Percentiles rank a stretch among this genome's conserved stretches.
Conservation (phyloP, 2,113 vertebrate genomes). For the Brienomyrus brachyistius region DNA sequence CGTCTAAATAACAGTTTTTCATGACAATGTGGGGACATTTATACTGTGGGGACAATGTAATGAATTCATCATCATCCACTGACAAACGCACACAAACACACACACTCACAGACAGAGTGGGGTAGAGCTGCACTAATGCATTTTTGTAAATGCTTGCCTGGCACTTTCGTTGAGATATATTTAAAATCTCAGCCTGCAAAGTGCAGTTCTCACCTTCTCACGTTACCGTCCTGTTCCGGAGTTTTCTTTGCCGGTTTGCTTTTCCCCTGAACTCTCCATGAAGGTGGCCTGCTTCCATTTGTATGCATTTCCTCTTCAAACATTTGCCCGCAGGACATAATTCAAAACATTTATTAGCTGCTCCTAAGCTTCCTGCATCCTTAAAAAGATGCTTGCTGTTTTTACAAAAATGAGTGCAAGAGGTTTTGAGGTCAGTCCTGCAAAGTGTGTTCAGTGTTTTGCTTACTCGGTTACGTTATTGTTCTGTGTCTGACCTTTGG, state of each 20-base stretch:
- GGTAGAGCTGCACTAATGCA: background rate
- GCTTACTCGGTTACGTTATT: background rate
- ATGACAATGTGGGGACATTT: background rate
- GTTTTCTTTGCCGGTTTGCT: background rate
- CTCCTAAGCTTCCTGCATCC: background rate
- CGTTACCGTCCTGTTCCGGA: background rate
- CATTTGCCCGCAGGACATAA: background rate
- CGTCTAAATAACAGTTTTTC: background rate
- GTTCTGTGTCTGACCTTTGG: background rate
- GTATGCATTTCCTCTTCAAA: background rate
- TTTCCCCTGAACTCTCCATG: background rate
- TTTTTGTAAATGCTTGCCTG: background rate
- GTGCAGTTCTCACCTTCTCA: background rate
- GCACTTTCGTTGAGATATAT: background rate
- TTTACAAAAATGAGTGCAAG: background rate
- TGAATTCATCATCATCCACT: background rate
- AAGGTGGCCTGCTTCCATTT: background rate
- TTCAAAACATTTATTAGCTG: background rate
- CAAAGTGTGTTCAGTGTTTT: background rate
- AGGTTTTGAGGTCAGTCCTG: background rate
- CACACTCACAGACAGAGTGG: background rate
- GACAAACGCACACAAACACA: background rate
- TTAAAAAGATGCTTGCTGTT: background rate
- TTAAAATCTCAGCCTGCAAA: background rate
- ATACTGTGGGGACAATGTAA: background rate